Evolutionary conservation across 1,140 invertebrate species (phyloP), one percentile per base, ranked within the genome.

Genomic region (Cotesia vestalis): DNA sequence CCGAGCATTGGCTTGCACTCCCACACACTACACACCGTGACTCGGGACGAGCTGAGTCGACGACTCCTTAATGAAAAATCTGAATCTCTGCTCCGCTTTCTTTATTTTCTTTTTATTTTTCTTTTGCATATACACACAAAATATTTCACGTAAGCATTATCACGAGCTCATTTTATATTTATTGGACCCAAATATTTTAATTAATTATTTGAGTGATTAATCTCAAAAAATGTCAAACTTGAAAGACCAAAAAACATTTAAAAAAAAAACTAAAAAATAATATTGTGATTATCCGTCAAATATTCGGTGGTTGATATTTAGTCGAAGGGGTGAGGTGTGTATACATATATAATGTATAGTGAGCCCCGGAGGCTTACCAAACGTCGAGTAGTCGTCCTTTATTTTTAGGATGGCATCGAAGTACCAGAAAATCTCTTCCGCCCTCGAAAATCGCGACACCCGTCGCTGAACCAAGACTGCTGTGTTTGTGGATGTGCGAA

Each of bases 31-130:
- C 60, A 69, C 46, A 6, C 63, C 64, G 66, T 71, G 77, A 79
- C 79, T 78, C 81, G 80, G 83, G 40, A 46, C 40, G 40, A 84
- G 84, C 84, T 86, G 85, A 86, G 85, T 86, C 85, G 83, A 86
- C 84, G 84, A 80, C 81, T 83, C 79, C 81, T 85, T 86, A 86
- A 86, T 86, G 84, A 86, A 86, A 86, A 86, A 86, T 86, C 83
- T 81, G 79, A 81, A 83, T 83, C 80, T 79, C 75, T 64, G 68
- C 38, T 51, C 17, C 72, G 66, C 53, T 70, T 71, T 66, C 80
- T 79, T 73, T 63, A 66, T 34, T 63, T 20, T 73, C 70, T 52
- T 71, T 71, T 59, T 66, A 72, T 71, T 74, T 12, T n/a, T 55
- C 20, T 55, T 12, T 9, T 34, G 9, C 20, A 9, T 46, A 5